Evolutionary conservation across 1,140 invertebrate species (phyloP).

Genomic region (Spodoptera frugiperda): DNA sequence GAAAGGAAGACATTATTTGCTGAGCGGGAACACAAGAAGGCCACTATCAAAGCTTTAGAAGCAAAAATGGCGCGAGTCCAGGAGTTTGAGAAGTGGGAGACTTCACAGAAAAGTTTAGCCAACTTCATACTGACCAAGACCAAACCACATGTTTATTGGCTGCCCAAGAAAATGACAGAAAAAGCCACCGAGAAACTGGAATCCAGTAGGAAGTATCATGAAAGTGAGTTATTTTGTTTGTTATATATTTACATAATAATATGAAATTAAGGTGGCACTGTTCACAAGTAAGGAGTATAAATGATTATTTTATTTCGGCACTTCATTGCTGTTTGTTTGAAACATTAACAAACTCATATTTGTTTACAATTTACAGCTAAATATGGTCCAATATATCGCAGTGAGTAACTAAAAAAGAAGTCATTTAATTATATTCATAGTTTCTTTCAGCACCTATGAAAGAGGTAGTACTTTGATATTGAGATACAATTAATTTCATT

Average conservation of each 20-base stretch:
- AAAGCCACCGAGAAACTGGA: slow-evolving; percentile 84
- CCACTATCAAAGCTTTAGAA: slow-evolving; percentile 95
- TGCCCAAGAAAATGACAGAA: slow-evolving; percentile 91
- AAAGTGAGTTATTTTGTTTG: slow-evolving; percentile 80
- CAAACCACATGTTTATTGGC: slow-evolving; percentile 95
- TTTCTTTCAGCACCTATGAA: neutral
- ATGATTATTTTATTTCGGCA: too few relatives aligned
- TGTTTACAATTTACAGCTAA: slow-evolving; percentile 64
- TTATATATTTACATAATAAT: neutral
- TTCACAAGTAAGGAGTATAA: too few relatives aligned
- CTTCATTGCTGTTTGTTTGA: too few relatives aligned
- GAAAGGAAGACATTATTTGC: slow-evolving; percentile 95
- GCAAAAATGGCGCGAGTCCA: slow-evolving; percentile 95
- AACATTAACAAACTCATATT: slow-evolving; percentile 16
- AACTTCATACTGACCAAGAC: slow-evolving; percentile 96
- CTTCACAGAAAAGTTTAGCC: slow-evolving; percentile 90
- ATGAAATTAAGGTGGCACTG: neutral
- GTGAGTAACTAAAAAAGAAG: slow-evolving; percentile 59
- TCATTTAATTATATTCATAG: neutral
- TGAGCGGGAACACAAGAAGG: slow-evolving; percentile 94
- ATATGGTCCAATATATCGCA: slow-evolving; percentile 71
- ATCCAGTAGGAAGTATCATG: slow-evolving; percentile 83
- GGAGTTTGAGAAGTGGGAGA: slow-evolving; percentile 96
- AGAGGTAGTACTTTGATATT: too few relatives aligned
- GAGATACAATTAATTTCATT: too few relatives aligned